A percentile compares a stretch with the other conserved stretches of the same genome.
Evolutionary conservation across 2,888 invertebrate species (phyloP).

Genomic region (Hemistola chrysoprasaria): DNA sequence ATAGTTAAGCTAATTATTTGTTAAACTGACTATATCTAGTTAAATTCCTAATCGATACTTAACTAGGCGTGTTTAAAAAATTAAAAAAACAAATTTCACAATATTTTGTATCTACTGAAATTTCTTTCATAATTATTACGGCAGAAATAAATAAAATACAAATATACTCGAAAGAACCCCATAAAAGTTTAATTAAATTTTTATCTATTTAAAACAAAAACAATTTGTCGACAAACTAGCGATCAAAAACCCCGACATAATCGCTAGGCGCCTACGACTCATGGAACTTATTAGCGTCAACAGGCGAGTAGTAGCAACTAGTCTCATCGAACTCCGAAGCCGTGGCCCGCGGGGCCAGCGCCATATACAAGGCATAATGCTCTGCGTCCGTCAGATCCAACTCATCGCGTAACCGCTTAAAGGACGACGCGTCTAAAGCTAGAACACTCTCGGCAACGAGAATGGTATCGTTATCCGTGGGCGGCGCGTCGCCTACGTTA

Average conservation of each 20-base stretch:
- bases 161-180: too few relatives aligned
- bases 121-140: too few relatives aligned
- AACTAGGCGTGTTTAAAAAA: too few relatives aligned
- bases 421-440: constrained; percentile 66
- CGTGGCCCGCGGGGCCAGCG: constrained; percentile 92
- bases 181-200: too few relatives aligned
- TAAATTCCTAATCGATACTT: too few relatives aligned
- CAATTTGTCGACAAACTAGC: too few relatives aligned
- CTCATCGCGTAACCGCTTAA: constrained; percentile 72
- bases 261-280: constrained; percentile 33
- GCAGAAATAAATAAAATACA: too few relatives aligned
- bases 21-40: too few relatives aligned
- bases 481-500: constrained; percentile 55
- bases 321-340: constrained; percentile 94
- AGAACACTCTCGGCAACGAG: constrained; percentile 81
- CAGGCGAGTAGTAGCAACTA: constrained; percentile 92
- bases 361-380: constrained; percentile 93
- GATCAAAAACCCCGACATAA: background rate
- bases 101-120: too few relatives aligned
- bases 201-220: too few relatives aligned
- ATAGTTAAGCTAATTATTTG: too few relatives aligned
- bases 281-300: constrained; percentile 88
- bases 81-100: too few relatives aligned
- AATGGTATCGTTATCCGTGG: constrained; percentile 80
- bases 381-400: constrained; percentile 93